Evolutionary conservation across 1,140 invertebrate genomes (phyloP).

Genomic region (Drosophila jambulina): DNA sequence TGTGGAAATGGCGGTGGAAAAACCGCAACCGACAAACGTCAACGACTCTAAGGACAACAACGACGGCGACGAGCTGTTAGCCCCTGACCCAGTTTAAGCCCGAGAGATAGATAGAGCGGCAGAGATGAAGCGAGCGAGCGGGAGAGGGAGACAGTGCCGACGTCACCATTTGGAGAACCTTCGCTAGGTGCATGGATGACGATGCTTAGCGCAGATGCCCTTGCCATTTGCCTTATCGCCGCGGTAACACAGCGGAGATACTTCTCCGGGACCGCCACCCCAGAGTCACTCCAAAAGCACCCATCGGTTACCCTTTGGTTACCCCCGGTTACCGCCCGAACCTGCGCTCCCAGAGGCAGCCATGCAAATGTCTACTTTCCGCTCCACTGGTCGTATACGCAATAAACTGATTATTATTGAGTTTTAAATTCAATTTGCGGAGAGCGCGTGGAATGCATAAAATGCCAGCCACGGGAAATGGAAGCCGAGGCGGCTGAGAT

Average conservation of each 20-base stretch:
- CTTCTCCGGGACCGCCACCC: constrained; percentile 2
- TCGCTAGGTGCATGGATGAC: constrained; percentile 48
- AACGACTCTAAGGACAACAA: constrained; percentile 56
- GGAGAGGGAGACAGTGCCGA: constrained; percentile 41
- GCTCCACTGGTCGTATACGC: constrained; percentile 53
- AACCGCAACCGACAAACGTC: constrained; percentile 60
- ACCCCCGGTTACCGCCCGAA: too few species aligned
- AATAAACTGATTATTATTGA: constrained; percentile 65
- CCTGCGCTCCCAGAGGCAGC: background rate
- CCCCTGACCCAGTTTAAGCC: constrained; percentile 75
- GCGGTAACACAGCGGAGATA: constrained; percentile 38
- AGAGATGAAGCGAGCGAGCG: constrained; percentile 8
- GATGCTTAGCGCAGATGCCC: constrained; percentile 56
- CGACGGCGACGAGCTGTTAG: constrained; percentile 52
- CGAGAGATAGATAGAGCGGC: constrained; percentile 38
- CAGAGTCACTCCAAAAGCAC: background rate
- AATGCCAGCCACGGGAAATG: constrained; percentile 12
- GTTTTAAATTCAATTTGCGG: constrained; percentile 59
- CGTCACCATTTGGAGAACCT: constrained; percentile 71
- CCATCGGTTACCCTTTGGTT: background rate
- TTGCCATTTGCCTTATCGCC: constrained; percentile 59
- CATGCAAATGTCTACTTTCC: constrained; percentile 47
- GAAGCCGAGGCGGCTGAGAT: constrained; percentile 5
- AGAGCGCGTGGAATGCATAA: constrained; percentile 44
- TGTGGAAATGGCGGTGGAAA: constrained; percentile 32